Evolutionary conservation across 2,797 vertebrate species (phyloP), one percentile per base, ranked within the genome.

Genomic region (Buphagus erythrorhynchus): DNA sequence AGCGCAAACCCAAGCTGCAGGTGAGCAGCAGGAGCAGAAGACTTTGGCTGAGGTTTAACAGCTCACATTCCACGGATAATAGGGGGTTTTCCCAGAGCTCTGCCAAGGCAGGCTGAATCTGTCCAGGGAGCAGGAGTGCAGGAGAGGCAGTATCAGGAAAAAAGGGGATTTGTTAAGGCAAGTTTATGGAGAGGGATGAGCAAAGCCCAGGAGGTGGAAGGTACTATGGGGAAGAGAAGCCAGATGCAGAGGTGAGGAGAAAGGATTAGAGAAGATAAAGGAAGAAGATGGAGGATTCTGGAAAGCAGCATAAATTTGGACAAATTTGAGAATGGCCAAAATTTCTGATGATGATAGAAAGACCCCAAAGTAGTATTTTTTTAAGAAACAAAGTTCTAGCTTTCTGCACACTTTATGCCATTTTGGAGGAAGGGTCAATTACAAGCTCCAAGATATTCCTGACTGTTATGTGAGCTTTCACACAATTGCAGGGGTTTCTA

Each of bases 1-100:
- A 89, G 72, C 8, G 18, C 79, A 91, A 94, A 88, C 49, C 61
- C 68, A 86, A 90, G 66, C 58, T 78, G 92, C 73, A 95, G 91
- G 96, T 93, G 95, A 94, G 75, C 92, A 83, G 94, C 71, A 61
- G 83, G 63, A 90, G 63, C 90, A 55, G 55, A n/a, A 57, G 63
- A 68, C 65, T 79, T 94, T 94, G 95, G 88, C 75, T 94, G 48
- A 58, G 67, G 52, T 86, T 96, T 90, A 93, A 66, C 58, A 61
- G 55, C 49, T 81, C 55, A 33, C 28, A 55, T 93, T 88, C 35
- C 77, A 58, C 19, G 4, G 28, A 36, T 73, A 91, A 93, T 10
- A 61, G 49, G 43, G 40, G 26, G 2, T 16, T 61, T 86, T 49
- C 63, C 71, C 88, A 65, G 79, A 76, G 77, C 74, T 81, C 72